phyloP scores from a whole-genome alignment of 2,888 invertebrate species.

The Hermodice carunculata region DNA sequence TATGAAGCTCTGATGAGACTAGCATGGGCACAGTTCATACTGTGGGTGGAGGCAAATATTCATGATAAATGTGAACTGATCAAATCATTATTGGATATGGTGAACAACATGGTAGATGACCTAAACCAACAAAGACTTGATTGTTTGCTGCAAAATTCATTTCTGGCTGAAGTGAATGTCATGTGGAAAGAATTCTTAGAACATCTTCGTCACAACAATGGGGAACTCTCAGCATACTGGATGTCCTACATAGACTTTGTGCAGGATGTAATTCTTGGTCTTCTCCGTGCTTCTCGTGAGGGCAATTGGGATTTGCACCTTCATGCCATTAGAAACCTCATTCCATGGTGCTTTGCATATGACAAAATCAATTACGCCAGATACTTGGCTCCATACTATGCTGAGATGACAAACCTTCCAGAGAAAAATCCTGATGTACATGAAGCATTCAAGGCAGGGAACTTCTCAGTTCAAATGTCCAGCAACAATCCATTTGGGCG shows the following conservation, averaged over 20 bases:
- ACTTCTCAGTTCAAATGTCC: constrained; percentile 36
- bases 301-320: constrained; percentile 23
- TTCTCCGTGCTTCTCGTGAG: constrained; percentile 16
- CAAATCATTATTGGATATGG: background rate
- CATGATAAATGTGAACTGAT: background rate
- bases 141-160: background rate
- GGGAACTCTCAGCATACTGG: constrained; percentile 8
- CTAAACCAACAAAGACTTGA: constrained; percentile 6
- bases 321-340: constrained; percentile 1
- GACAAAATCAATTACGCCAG: constrained; percentile 23
- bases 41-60: constrained; percentile 21
- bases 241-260: constrained; percentile 22
- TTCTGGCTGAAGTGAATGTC: background rate
- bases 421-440: constrained; percentile 18
- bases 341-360: constrained; percentile 27
- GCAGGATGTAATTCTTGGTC: constrained; percentile 20
- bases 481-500: constrained; percentile 36
- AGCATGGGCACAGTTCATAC: constrained; percentile 21
- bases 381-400: constrained; percentile 32
- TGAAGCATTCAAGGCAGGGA: constrained; percentile 21
- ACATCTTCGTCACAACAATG: constrained; percentile 14
- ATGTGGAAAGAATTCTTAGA: constrained; percentile 15
- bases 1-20: constrained; percentile 39
- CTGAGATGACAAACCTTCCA: constrained; percentile 35
- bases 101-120: background rate